A percentile compares a stretch with the other conserved stretches of the same genome.
phyloP scores from a whole-genome alignment of 2,113 vertebrate genomes.

The Platycercus adscitus region DNA sequence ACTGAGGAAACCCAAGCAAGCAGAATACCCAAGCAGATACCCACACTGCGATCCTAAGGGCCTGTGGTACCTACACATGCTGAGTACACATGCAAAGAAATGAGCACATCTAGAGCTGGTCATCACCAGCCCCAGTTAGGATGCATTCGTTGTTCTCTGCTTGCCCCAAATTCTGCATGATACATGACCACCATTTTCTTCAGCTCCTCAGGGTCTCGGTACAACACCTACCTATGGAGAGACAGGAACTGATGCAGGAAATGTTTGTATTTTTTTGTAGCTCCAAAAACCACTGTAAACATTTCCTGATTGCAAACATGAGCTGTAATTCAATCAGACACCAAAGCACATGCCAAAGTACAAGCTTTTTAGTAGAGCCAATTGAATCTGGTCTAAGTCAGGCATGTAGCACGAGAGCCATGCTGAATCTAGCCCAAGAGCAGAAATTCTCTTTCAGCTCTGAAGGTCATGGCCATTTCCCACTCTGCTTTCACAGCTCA shows the following conservation, averaged over 20 bases:
- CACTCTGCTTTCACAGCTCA: not conserved
- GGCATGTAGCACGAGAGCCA: not conserved
- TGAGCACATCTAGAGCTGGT: not conserved
- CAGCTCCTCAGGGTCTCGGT: not conserved
- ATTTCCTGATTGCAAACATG: not conserved
- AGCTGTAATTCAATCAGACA: not conserved
- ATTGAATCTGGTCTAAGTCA: not conserved
- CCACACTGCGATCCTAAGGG: rapidly evolving
- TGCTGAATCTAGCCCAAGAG: not conserved
- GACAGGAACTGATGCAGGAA: not conserved
- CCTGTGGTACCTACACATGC: not conserved
- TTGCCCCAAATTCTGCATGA: not conserved
- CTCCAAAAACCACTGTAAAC: not conserved
- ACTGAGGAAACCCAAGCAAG: not conserved
- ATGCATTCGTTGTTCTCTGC: not conserved
- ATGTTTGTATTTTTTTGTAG: not conserved
- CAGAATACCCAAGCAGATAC: not conserved
- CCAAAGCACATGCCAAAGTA: not conserved
- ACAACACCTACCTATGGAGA: not conserved
- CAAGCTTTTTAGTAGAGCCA: not conserved
- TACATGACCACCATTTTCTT: rapidly evolving
- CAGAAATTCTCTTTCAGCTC: not conserved
- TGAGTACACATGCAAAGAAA: not conserved
- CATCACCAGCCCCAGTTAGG: not conserved
- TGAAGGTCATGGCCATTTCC: not conserved